Evolutionary conservation across 2,888 invertebrate species (phyloP), one percentile per base, ranked within the genome.

Genomic region (Argyra leucocephala): DNA sequence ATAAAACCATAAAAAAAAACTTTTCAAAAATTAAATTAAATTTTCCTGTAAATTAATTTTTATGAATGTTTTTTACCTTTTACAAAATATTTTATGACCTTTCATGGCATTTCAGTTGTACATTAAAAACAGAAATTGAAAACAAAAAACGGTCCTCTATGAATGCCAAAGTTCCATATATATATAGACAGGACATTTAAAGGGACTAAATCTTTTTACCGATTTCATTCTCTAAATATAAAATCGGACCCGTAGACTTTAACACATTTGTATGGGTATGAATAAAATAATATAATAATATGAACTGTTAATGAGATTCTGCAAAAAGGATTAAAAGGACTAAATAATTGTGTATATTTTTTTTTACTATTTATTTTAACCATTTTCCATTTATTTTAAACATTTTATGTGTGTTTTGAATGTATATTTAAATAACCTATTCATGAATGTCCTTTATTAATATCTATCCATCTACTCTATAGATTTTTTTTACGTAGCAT

Each of bases 41-140:
- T 37, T 37, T 37, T 37, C 37, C 37, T 37, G 37, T 37, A 37
- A 37, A 37, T 37, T 37, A 37, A 37, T 37, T 37, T 37, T 37
- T 37, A 37, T 37, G 37, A 37, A 10, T 37, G 6, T 37, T 37
- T 37, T 37, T 37, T 37, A 37, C 37, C 37, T 37, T 37, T 37
- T 37, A 37, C 37, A 3, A 37, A 37, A 37, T 10, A 37, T 10
- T 10, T 37, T 37, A 5, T 12, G 31, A 31, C 31, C 31, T 31
- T 31, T 31, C 31, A 31, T n/a, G n/a, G n/a, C 31, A 31, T 31
- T 31, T 31, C 6, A 37, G 10, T 37, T 15, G 12, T 9, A 37
- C 15, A 37, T 37, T 37, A 37, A 37, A 15, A 15, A 5, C 37
- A 37, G 37, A 37, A 37, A 37, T 12, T 37, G 12, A 37, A 37